phyloP scores from a whole-genome alignment of 1,140 invertebrate genomes.

The Drosophila elegans region DNA sequence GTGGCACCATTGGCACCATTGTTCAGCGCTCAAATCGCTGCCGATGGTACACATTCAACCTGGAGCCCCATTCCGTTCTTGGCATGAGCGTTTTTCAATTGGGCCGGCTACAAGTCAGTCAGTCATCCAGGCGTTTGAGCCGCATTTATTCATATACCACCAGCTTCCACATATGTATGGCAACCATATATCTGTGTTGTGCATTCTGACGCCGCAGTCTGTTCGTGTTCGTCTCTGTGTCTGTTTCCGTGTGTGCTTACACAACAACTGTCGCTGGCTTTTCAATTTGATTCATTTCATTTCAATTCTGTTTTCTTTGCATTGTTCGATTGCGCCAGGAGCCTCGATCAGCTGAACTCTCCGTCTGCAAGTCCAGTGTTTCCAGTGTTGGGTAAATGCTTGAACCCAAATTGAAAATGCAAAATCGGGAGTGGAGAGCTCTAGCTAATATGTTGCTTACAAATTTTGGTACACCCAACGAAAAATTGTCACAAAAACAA shows the following conservation, averaged over 20 bases:
- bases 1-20: slow-evolving; percentile 45
- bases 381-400: slow-evolving; percentile 23
- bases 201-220: neutral
- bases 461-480: no score
- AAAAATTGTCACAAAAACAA: no score
- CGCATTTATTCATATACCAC: slow-evolving; percentile 52
- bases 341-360: slow-evolving; percentile 29
- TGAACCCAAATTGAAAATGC: no score
- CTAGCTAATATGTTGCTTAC: no score
- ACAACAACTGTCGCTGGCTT: slow-evolving; percentile 67
- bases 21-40: slow-evolving; percentile 66
- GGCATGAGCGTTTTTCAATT: slow-evolving; percentile 24
- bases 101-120: slow-evolving; percentile 69
- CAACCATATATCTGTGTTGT: neutral
- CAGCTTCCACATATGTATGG: neutral
- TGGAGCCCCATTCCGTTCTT: slow-evolving; percentile 16
- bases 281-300: slow-evolving; percentile 78
- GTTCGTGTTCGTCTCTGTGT: slow-evolving; percentile 1
- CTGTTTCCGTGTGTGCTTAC: slow-evolving; percentile 33
- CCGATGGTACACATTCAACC: slow-evolving; percentile 55
- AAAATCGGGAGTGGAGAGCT: neutral
- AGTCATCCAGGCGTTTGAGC: slow-evolving; percentile 46
- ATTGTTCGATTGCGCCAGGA: slow-evolving; percentile 38
- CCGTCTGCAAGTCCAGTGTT: neutral
- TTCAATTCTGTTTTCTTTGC: slow-evolving; percentile 58